Conservation (phyloP, 2,888 invertebrate genomes). For the Dryomyza anilis region DNA sequence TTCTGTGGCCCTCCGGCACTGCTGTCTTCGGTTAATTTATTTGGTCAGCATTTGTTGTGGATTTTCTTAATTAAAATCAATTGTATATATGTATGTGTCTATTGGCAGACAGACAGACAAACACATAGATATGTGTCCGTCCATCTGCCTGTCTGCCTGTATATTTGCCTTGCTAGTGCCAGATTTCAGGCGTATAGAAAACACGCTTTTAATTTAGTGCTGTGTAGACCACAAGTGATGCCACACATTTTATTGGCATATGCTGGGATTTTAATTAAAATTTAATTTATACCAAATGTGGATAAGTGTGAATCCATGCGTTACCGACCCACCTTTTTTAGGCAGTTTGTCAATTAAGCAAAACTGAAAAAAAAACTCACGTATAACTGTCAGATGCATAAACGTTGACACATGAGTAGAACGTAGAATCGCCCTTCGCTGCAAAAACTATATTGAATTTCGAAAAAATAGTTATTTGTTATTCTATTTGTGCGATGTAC, state of each 20-base stretch:
- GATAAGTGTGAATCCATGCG: too few species aligned
- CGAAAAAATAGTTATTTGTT: too few species aligned
- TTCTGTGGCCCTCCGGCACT: not conserved
- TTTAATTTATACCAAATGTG: conserved; percentile 15
- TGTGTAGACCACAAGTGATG: not conserved
- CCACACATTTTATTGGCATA: conserved; percentile 14
- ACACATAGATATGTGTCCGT: not conserved
- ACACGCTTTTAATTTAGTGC: conserved; percentile 28
- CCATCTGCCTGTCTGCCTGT: not conserved
- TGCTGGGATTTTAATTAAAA: conserved; percentile 27
- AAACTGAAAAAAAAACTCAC: too few species aligned
- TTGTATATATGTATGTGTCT: conserved; percentile 20
- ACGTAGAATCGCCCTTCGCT: too few species aligned
- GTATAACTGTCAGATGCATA: too few species aligned
- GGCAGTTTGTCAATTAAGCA: too few species aligned
- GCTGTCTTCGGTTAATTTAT: conserved; percentile 22
- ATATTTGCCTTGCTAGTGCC: not conserved
- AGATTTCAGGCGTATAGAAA: too few species aligned
- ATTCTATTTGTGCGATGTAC: too few species aligned
- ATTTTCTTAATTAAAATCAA: conserved; percentile 43
- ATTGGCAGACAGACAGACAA: too few species aligned
- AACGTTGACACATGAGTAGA: too few species aligned
- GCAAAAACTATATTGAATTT: too few species aligned
- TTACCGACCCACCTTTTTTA: too few species aligned
- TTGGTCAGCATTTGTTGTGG: conserved; percentile 29